Conservation (phyloP, 2,797 vertebrate species). For the Danio aesculapii region DNA sequence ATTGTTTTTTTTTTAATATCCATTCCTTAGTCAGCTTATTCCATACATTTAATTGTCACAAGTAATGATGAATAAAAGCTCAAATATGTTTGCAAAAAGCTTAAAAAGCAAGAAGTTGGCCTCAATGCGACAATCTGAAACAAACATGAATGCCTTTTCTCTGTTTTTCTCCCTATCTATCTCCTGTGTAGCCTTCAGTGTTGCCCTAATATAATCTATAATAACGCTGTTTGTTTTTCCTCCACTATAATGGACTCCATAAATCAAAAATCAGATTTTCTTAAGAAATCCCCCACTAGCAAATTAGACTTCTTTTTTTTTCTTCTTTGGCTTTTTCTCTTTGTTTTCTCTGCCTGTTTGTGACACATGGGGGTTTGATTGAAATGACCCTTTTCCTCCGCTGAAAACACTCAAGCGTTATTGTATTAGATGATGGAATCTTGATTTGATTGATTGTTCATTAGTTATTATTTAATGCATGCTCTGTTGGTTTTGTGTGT, state of each 20-base stretch:
- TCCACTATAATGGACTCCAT: slow-evolving; percentile 61
- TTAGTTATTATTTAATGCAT: slow-evolving; percentile 22
- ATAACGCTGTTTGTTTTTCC: slow-evolving; percentile 63
- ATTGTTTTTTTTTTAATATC: not conserved
- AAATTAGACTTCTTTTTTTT: slow-evolving; percentile 25
- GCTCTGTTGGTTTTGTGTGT: slow-evolving; percentile 18
- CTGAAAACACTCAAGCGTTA: slow-evolving; percentile 13
- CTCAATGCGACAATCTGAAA: slow-evolving; percentile 21
- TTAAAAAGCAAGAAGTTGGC: not conserved
- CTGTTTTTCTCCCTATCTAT: slow-evolving; percentile 30
- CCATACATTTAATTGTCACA: not conserved
- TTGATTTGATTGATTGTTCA: slow-evolving; percentile 26
- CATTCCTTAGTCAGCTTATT: not conserved
- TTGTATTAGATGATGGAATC: slow-evolving; percentile 16
- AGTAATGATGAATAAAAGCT: too few relatives aligned
- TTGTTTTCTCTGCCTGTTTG: not conserved
- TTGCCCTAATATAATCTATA: slow-evolving; percentile 57
- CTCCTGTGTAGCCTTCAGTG: slow-evolving; percentile 49
- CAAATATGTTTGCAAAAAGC: not conserved
- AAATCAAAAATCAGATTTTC: slow-evolving; percentile 58
- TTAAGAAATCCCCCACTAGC: slow-evolving; percentile 47
- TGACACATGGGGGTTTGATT: slow-evolving; percentile 22
- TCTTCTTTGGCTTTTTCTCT: slow-evolving; percentile 27
- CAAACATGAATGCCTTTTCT: slow-evolving; percentile 9
- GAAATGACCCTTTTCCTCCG: slow-evolving; percentile 14